phyloP scores from a whole-genome alignment of 2,113 vertebrate species.

The Corythornis vintsioides region DNA sequence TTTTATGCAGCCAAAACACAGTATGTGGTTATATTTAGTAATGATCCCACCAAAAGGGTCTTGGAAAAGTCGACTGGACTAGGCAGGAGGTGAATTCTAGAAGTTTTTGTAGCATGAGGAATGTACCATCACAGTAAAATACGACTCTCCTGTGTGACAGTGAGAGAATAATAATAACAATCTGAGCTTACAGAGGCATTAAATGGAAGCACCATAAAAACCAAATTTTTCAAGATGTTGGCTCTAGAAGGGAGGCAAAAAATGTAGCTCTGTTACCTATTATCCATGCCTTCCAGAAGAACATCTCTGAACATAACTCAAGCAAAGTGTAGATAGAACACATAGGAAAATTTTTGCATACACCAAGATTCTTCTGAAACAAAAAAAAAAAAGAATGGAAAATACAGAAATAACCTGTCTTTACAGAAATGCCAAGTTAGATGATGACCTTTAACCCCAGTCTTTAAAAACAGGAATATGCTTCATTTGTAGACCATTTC shows the following conservation, averaged over 20 bases:
- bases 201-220: not conserved
- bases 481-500: not conserved
- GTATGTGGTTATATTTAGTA: not conserved
- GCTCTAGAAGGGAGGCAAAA: not conserved
- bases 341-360: not conserved
- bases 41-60: not conserved
- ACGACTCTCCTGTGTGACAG: not conserved
- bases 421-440: not conserved
- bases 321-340: not conserved
- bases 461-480: not conserved
- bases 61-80: not conserved
- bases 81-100: not conserved
- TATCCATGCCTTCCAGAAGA: conserved; percentile 22
- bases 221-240: conserved; percentile 30
- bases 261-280: conserved; percentile 30
- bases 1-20: not conserved
- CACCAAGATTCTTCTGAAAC: not conserved
- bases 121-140: not conserved
- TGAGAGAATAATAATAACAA: not conserved
- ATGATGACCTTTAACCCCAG: not conserved
- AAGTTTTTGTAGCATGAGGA: not conserved
- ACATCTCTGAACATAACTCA: conserved; percentile 16
- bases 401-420: not conserved
- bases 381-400: not conserved
- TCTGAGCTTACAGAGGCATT: not conserved